These are phyloP conservation scores for Camponotus floridanus DNA, from an alignment of 1,140 invertebrate genomes.

Conservation along the genomic window DNA sequence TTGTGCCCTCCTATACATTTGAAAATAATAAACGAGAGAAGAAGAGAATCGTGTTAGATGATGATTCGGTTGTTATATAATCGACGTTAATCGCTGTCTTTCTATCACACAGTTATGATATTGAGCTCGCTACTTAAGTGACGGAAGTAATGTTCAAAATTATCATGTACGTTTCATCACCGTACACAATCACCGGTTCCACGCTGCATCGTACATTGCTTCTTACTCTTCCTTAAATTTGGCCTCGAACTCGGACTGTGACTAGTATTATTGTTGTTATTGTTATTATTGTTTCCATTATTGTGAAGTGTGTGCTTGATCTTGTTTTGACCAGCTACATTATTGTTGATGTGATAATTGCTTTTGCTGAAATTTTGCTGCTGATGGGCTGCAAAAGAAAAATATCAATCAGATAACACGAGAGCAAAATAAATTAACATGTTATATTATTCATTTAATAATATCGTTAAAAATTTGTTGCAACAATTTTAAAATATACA, in stretches of 20 bases:
- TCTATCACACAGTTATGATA: slow-evolving; percentile 75
- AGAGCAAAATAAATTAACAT: not conserved
- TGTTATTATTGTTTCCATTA: slow-evolving; percentile 78
- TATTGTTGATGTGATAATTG: slow-evolving; percentile 83
- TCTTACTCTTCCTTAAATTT: slow-evolving; percentile 82
- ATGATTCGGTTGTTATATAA: slow-evolving; percentile 68
- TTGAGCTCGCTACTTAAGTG: slow-evolving; percentile 75
- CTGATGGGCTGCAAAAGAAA: slow-evolving; percentile 78
- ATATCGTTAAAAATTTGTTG: slow-evolving; percentile 37
- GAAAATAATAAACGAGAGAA: slow-evolving; percentile 45
- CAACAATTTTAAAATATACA: slow-evolving; percentile 8
- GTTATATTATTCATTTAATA: slow-evolving; percentile 59
- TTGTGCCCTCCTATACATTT: slow-evolving; percentile 67
- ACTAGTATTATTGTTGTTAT: slow-evolving; percentile 77
- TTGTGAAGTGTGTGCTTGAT: slow-evolving; percentile 80
- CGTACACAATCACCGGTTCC: slow-evolving; percentile 84
- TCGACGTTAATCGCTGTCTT: slow-evolving; percentile 68
- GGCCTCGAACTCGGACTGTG: slow-evolving; percentile 81
- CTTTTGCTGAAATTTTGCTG: slow-evolving; percentile 79
- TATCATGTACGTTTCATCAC: slow-evolving; percentile 82
- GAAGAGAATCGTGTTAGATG: slow-evolving; percentile 4
- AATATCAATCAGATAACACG: not conserved
- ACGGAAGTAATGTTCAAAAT: slow-evolving; percentile 66
- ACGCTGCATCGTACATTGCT: slow-evolving; percentile 80
- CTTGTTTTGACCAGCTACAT: slow-evolving; percentile 81